phyloP scores from a whole-genome alignment of 2,888 invertebrate species.

The Crepidodera aurea region DNA sequence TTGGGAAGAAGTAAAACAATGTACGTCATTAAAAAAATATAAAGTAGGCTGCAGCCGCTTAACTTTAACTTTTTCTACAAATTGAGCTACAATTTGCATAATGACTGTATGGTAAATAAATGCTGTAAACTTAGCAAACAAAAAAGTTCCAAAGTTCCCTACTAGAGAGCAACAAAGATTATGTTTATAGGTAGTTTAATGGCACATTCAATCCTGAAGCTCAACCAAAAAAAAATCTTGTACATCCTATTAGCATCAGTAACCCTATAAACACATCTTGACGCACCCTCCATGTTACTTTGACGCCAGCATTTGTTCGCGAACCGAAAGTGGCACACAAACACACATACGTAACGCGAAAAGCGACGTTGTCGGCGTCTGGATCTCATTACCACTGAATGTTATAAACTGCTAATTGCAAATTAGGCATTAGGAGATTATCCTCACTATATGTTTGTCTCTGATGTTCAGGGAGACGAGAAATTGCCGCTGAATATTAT shows the following conservation, averaged over 20 bases:
- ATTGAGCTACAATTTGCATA: no score
- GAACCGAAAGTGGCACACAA: background rate
- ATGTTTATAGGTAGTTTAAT: no score
- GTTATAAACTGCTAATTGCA: conserved; percentile 39
- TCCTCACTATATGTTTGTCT: conserved; percentile 33
- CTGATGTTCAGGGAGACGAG: conserved; percentile 6
- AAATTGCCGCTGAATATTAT: conserved; percentile 2
- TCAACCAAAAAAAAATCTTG: no score
- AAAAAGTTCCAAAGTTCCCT: no score
- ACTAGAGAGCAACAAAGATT: no score
- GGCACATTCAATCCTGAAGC: no score
- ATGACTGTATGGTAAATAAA: no score
- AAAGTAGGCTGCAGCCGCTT: no score
- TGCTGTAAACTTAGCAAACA: no score
- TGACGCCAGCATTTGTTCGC: background rate
- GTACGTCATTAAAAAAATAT: no score
- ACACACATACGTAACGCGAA: conserved; percentile 11
- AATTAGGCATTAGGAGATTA: conserved; percentile 35
- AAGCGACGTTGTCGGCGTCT: conserved; percentile 19
- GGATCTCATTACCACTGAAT: conserved; percentile 36
- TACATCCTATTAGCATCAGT: background rate
- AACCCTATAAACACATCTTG: background rate
- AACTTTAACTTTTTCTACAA: no score
- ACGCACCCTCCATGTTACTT: background rate
- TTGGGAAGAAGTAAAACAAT: no score